Percentiles rank a stretch among this genome's conserved stretches.
phyloP scores from a whole-genome alignment of 2,797 vertebrate genomes.

The Zonotrichia albicollis region DNA sequence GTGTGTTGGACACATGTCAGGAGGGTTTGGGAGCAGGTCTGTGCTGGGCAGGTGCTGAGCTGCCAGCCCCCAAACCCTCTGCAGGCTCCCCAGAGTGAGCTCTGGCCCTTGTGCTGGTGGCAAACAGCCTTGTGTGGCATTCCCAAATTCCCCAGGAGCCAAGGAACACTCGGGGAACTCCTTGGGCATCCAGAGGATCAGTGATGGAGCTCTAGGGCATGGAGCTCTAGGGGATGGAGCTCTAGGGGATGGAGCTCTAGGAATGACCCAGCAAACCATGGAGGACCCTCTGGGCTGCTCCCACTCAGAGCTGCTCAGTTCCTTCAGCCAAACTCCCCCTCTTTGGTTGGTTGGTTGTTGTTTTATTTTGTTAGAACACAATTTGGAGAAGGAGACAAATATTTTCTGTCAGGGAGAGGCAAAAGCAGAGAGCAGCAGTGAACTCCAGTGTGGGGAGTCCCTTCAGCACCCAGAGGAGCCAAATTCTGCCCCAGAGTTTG shows the following conservation, averaged over 20 bases:
- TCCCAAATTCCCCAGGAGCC: neutral
- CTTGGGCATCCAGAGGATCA: neutral
- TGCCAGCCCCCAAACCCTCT: neutral
- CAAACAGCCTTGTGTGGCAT: neutral
- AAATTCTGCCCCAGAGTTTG: neutral
- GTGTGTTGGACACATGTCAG: neutral
- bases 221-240: too few relatives aligned
- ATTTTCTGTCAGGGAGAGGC: neutral
- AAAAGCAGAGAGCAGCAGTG: neutral
- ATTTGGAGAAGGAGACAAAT: neutral
- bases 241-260: too few relatives aligned
- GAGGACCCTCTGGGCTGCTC: neutral
- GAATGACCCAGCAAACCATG: too few relatives aligned
- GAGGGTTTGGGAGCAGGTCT: neutral
- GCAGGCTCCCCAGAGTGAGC: neutral
- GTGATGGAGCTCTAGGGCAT: too few relatives aligned
- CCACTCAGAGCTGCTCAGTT: fast-evolving
- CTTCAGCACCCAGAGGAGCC: neutral
- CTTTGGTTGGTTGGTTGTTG: neutral
- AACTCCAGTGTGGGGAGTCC: neutral
- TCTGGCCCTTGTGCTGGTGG: neutral
- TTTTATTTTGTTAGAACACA: neutral
- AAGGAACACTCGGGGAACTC: fast-evolving
- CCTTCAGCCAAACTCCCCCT: neutral
- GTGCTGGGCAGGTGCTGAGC: neutral